These are phyloP conservation scores for Eumaeus atala DNA, from an alignment of 1,140 invertebrate species.

Conservation along the genomic window DNA sequence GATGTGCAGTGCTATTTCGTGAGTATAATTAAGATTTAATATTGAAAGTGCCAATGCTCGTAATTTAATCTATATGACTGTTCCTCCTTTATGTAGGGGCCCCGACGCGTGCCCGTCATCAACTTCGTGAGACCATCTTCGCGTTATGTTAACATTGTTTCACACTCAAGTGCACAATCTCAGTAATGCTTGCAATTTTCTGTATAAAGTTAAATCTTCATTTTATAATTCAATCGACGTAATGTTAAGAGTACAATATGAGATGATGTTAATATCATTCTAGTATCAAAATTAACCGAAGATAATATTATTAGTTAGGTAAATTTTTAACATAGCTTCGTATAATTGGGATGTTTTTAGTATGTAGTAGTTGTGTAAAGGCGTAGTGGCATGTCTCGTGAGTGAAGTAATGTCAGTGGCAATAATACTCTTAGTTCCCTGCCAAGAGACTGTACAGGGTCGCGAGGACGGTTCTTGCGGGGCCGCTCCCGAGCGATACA, in stretches of 20 bases:
- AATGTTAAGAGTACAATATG: conserved; percentile 76
- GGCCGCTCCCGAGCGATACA: conserved; percentile 57
- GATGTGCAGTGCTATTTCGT: conserved; percentile 74
- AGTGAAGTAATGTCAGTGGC: conserved; percentile 63
- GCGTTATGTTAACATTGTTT: conserved; percentile 45
- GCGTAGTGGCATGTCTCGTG: conserved; percentile 70
- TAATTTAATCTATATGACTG: conserved; percentile 74
- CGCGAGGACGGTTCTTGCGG: conserved; percentile 27
- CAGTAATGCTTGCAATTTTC: conserved; percentile 75
- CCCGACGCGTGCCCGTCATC: conserved; percentile 27
- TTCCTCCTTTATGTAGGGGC: conserved; percentile 60
- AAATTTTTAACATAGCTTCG: conserved; percentile 75
- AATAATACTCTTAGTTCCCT: conserved; percentile 70
- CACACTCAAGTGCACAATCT: conserved; percentile 73
- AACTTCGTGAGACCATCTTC: conserved; percentile 51
- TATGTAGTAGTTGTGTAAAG: conserved; percentile 67
- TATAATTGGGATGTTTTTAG: conserved; percentile 74
- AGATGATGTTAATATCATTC: conserved; percentile 74
- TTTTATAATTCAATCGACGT: conserved; percentile 70
- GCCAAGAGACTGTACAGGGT: conserved; percentile 55
- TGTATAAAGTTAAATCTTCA: conserved; percentile 63
- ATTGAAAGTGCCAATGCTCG: conserved; percentile 76
- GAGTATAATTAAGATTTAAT: conserved; percentile 73
- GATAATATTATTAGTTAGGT: conserved; percentile 75
- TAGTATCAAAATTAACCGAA: conserved; percentile 77